Conservation (phyloP, 1,140 invertebrate species). For the Microplitis mediator region DNA sequence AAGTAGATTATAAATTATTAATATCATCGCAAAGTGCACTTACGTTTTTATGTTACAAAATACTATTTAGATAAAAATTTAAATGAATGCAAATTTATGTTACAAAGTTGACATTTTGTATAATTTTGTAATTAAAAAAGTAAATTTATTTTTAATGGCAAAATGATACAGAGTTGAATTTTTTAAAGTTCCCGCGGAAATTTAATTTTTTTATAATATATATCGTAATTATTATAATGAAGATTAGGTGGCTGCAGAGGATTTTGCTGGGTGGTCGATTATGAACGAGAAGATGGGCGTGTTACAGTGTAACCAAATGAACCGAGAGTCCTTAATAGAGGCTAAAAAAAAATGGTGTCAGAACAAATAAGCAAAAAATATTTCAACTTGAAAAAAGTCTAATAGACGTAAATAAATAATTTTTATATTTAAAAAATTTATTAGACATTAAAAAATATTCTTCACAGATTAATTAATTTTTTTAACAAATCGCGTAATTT, state of each 20-base stretch:
- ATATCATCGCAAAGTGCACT: too few species aligned
- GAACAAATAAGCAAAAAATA: conserved; percentile 8
- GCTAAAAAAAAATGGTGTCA: conserved; percentile 26
- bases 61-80: neutral
- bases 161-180: conserved; percentile 1
- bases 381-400: neutral
- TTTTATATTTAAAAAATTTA: neutral
- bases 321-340: neutral
- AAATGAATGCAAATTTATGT: too few species aligned
- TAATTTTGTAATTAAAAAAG: neutral
- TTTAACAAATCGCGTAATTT: too few species aligned
- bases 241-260: neutral
- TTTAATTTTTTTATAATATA: neutral
- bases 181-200: neutral
- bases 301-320: neutral
- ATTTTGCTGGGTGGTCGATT: conserved; percentile 14
- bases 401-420: neutral
- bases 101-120: neutral
- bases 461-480: too few species aligned
- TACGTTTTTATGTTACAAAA: neutral
- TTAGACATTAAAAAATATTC: too few species aligned
- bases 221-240: neutral
- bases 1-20: too few species aligned
- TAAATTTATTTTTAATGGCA: neutral
- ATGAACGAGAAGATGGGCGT: conserved; percentile 22